These are phyloP conservation scores for Epiblema foenella DNA, from an alignment of 2,888 invertebrate genomes.

Conservation along the genomic window DNA sequence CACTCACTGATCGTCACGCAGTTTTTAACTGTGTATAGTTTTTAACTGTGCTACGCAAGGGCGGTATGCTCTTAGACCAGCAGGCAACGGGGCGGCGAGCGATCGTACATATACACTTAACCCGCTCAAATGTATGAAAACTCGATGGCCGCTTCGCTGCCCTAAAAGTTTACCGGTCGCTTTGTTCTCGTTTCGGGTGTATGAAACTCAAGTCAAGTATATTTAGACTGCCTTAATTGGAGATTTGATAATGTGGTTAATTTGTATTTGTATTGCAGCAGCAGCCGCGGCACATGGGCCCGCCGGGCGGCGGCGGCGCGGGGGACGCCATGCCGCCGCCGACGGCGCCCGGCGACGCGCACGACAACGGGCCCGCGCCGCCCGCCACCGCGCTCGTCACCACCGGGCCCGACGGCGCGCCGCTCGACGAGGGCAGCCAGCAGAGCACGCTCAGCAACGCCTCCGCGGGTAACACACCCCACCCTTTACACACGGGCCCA, in stretches of 20 bases:
- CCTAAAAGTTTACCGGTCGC: background rate
- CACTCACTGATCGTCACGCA: too few species aligned
- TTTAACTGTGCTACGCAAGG: too few species aligned
- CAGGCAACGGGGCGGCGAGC: too few species aligned
- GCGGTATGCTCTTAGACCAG: too few species aligned
- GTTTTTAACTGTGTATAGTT: too few species aligned
- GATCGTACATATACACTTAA: too few species aligned
- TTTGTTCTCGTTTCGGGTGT: background rate
- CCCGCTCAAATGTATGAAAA: too few species aligned
- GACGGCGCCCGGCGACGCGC: conserved; percentile 86
- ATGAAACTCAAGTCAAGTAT: too few species aligned
- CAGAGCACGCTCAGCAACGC: conserved; percentile 97
- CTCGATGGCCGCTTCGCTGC: too few species aligned
- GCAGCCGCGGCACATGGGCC: conserved; percentile 85
- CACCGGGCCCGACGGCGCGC: conserved; percentile 95
- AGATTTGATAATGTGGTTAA: too few species aligned
- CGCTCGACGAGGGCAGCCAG: conserved; percentile 95
- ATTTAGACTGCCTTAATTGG: too few species aligned
- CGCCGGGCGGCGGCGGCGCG: conserved; percentile 77
- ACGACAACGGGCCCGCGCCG: conserved; percentile 87
- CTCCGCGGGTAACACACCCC: conserved; percentile 88
- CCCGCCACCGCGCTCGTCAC: conserved; percentile 95
- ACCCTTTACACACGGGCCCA: background rate
- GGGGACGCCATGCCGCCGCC: conserved; percentile 85
- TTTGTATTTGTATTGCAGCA: conserved; percentile 59